Evolutionary conservation across 53 echinoderm and acorn worm genomes (phyloP).

Genomic region (Luidia sarsii): DNA sequence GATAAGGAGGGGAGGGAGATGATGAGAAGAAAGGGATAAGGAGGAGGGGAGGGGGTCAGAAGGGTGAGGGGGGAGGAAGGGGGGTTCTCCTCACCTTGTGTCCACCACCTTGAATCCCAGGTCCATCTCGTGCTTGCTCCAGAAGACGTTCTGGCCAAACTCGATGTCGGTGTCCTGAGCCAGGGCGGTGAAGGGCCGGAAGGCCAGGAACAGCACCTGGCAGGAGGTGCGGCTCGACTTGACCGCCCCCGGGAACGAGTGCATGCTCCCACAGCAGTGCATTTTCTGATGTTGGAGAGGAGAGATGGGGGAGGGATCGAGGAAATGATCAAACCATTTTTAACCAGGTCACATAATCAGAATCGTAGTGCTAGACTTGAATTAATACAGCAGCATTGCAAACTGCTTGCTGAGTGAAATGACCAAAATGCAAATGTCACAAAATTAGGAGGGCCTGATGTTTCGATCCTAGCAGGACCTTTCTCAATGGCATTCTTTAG

Average conservation of each 20-base stretch:
- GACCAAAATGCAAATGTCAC: no score
- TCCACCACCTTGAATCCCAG: constrained; percentile 81
- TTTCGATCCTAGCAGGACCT: no score
- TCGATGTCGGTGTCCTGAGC: constrained; percentile 95
- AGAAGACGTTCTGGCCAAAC: constrained; percentile 80
- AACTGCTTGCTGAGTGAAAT: no score
- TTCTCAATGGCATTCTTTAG: no score
- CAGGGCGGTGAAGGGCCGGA: constrained; percentile 74
- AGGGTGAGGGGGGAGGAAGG: neutral
- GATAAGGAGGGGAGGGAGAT: no score
- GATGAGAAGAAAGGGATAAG: neutral
- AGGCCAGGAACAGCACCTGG: constrained; percentile 85
- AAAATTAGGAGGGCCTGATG: no score
- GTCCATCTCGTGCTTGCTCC: constrained; percentile 95
- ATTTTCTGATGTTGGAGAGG: constrained; percentile 86
- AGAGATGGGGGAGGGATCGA: no score
- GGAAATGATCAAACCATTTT: no score
- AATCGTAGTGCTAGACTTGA: no score
- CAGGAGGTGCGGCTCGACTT: constrained; percentile 82
- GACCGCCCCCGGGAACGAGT: constrained; percentile 83
- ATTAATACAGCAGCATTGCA: no score
- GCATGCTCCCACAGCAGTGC: constrained; percentile 92
- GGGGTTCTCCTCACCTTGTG: constrained; percentile 72
- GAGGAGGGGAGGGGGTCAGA: no score
- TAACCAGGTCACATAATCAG: no score